A percentile compares a stretch with the other conserved stretches of the same genome.
phyloP scores from a whole-genome alignment of 2,113 vertebrate species.

The Scatophagus argus region DNA sequence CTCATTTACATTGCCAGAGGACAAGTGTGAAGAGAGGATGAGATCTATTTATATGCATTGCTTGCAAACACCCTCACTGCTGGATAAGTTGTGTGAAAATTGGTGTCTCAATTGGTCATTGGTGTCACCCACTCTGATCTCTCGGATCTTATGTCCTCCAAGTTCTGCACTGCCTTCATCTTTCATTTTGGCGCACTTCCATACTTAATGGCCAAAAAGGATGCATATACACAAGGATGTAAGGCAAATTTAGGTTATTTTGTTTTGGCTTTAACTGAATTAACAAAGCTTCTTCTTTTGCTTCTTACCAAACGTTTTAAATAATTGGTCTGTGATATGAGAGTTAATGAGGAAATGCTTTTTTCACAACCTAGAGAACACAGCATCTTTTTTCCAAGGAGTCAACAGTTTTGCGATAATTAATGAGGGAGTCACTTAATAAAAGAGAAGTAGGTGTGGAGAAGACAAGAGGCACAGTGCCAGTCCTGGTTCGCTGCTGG shows the following conservation, averaged over 20 bases:
- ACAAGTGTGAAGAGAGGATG: conserved; percentile 45
- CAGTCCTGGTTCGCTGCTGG: conserved; percentile 3
- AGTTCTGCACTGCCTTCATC: conserved; percentile 10
- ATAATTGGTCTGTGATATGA: conserved; percentile 34
- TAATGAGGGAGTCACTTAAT: conserved; percentile 25
- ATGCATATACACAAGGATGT: neutral
- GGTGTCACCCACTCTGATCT: conserved; percentile 14
- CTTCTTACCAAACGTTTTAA: conserved; percentile 22
- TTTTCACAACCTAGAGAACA: conserved; percentile 23
- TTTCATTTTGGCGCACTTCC: neutral
- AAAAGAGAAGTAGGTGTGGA: conserved; percentile 17
- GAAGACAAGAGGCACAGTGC: conserved; percentile 15
- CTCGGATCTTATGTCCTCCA: conserved; percentile 21
- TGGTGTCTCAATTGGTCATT: conserved; percentile 19
- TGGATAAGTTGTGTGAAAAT: conserved; percentile 32
- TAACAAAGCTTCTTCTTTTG: neutral
- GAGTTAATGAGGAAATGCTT: conserved; percentile 28
- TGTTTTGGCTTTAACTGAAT: neutral
- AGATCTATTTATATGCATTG: conserved; percentile 57
- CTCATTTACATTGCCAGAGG: conserved; percentile 45
- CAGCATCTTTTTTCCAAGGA: conserved; percentile 32
- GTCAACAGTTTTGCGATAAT: conserved; percentile 20
- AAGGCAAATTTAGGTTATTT: neutral
- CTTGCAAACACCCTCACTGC: conserved; percentile 13
- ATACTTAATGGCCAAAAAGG: neutral